Conservation (phyloP, 1,140 invertebrate species). For the Ips typographus region DNA sequence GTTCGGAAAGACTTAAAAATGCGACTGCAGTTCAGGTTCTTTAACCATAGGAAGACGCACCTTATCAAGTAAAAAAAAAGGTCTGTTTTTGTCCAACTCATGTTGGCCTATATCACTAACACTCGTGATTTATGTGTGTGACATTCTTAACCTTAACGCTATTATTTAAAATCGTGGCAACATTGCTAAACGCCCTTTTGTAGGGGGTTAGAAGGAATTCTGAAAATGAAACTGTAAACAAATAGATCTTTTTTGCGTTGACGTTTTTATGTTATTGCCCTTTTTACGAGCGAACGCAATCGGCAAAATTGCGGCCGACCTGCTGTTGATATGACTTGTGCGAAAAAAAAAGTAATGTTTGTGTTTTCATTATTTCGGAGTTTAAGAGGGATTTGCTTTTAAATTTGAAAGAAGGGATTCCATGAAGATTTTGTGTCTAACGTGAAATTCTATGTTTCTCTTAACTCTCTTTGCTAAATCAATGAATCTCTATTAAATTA, state of each 20-base stretch:
- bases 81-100: constrained; percentile 21
- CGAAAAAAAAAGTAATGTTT: constrained; percentile 1
- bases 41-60: constrained; percentile 86
- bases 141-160: too few species aligned
- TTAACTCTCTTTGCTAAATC: too few species aligned
- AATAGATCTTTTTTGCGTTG: constrained; percentile 16
- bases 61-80: constrained; percentile 71
- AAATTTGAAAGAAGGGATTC: too few species aligned
- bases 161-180: too few species aligned
- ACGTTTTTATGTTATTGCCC: constrained; percentile 17
- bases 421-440: too few species aligned
- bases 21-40: constrained; percentile 90
- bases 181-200: too few species aligned
- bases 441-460: too few species aligned
- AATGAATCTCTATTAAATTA: too few species aligned
- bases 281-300: constrained; percentile 11
- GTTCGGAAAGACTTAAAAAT: constrained; percentile 91
- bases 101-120: constrained; percentile 6
- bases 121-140: neutral
- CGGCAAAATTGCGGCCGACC: neutral
- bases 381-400: neutral
- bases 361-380: constrained; percentile 14
- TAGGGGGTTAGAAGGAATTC: neutral
- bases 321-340: constrained; percentile 11
- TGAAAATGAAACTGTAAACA: constrained; percentile 26